Conservation (phyloP, 2,113 vertebrate species). For the Xiphophorus maculatus region DNA sequence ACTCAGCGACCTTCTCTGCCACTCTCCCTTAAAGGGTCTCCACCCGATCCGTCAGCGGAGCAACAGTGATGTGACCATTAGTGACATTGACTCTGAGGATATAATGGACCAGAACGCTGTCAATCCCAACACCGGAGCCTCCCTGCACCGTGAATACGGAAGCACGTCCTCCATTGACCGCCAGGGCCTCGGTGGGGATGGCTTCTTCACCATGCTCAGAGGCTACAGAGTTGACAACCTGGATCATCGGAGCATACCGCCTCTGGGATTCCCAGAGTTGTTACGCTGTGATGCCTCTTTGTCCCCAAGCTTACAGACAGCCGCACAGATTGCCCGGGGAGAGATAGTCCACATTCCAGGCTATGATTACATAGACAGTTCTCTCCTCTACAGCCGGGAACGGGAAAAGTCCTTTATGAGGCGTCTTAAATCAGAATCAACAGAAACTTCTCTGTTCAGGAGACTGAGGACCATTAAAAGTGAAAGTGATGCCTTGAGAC, state of each 20-base stretch:
- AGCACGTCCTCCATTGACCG: constrained; percentile 97
- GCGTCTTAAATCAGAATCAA: constrained; percentile 88
- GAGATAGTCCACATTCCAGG: constrained; percentile 91
- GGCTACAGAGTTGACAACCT: constrained; percentile 87
- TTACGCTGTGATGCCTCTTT: constrained; percentile 85
- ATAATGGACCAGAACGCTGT: constrained; percentile 91
- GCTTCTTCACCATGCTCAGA: constrained; percentile 90
- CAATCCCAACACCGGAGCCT: constrained; percentile 95
- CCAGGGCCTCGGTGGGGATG: constrained; percentile 89
- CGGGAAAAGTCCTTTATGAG: constrained; percentile 90
- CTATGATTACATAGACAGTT: constrained; percentile 88
- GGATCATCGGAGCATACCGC: constrained; percentile 84
- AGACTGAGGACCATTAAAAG: constrained; percentile 91
- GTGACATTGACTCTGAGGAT: constrained; percentile 94
- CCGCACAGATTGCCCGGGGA: constrained; percentile 91
- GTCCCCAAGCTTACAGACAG: constrained; percentile 92
- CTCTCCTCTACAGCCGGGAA: constrained; percentile 86
- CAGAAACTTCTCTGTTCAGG: constrained; percentile 91
- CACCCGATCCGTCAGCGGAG: constrained; percentile 95
- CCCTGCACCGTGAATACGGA: constrained; percentile 93
- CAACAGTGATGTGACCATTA: constrained; percentile 97
- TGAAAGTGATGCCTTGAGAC: constrained; percentile 88
- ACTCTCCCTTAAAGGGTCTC: constrained; percentile 88
- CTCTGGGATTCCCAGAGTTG: constrained; percentile 87
- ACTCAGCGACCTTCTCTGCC: constrained; percentile 86